Base-by-base conservation (phyloP, 2,797 vertebrate genomes). In the Phylloscopus collybita region DNA sequence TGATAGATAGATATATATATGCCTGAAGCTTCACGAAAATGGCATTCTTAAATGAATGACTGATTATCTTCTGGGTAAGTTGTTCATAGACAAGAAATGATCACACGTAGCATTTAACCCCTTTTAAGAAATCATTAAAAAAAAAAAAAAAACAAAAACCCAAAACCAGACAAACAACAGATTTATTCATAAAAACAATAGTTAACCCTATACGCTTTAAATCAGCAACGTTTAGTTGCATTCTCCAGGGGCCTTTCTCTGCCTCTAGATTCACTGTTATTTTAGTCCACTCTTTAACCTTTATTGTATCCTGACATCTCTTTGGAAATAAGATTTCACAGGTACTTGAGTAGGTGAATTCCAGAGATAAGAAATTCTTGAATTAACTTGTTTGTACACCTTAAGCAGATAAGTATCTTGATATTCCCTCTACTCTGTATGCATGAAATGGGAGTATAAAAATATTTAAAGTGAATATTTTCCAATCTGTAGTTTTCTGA, bases 341-440 rank as follows among this genome's bases (percentile, higher is more conserved):
- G 93, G 80, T 90, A 92, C 84, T 85, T 78, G 88, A 87, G 75
- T 93, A 73, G 51, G 91, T 66, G 80, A 89, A 97, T 96, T 89
- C 93, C 87, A 88, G 86, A 84, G 81, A 96, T 79, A 65, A 96
- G 95, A 92, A 88, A 96, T 87, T 96, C 87, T 93, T 92, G 95
- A 92, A 87, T 95, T 96, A 96, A 90, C 90, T 94, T 92, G 92
- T 84, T 80, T 93, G 94, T 96, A 93, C 83, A 92, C 86, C 90
- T 93, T 95, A 95, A 92, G 47, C 86, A 92, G 95, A 97, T 96
- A 95, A 91, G 84, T 73, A 95, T 96, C 91, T 96, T 95, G 92
- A 95, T 97, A 94, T 95, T 96, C 78, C 59, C 59, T 94, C 83
- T 85, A 78, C 47, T 91, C 64, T 93, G 56, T 95, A 89, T 92